phyloP scores from a whole-genome alignment of 2,888 invertebrate species.

The Nezara viridula region DNA sequence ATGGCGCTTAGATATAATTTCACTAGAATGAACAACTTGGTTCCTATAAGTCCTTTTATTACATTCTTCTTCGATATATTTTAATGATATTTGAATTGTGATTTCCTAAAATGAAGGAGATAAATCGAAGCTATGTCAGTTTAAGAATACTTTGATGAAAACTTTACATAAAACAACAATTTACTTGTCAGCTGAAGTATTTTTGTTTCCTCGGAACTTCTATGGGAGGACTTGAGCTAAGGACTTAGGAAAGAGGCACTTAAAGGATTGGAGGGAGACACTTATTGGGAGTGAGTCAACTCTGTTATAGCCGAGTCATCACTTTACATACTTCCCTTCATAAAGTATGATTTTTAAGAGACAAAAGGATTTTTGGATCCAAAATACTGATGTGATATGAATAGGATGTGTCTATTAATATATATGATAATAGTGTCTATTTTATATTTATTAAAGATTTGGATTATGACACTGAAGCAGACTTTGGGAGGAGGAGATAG shows the following conservation, averaged over 20 bases:
- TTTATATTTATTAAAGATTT: too few relatives aligned
- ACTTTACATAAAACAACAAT: conserved; percentile 15
- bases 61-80: too few relatives aligned
- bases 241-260: conserved; percentile 5
- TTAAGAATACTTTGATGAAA: neutral
- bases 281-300: conserved; percentile 17
- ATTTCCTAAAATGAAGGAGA: neutral
- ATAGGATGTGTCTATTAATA: too few relatives aligned
- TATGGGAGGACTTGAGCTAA: neutral
- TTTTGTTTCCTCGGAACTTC: neutral
- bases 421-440: too few relatives aligned
- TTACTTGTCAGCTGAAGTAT: neutral
- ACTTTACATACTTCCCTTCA: neutral
- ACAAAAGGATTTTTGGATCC: neutral
- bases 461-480: too few relatives aligned
- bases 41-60: too few relatives aligned
- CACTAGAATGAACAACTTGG: too few relatives aligned
- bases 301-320: neutral
- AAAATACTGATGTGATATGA: too few relatives aligned
- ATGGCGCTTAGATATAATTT: too few relatives aligned
- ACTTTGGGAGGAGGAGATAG: too few relatives aligned
- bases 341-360: neutral
- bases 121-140: neutral
- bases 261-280: neutral
- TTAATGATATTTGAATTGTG: neutral